These are phyloP conservation scores for Callyntrura guangdongensis DNA, from an alignment of 2,888 invertebrate species.

Conservation along the genomic window DNA sequence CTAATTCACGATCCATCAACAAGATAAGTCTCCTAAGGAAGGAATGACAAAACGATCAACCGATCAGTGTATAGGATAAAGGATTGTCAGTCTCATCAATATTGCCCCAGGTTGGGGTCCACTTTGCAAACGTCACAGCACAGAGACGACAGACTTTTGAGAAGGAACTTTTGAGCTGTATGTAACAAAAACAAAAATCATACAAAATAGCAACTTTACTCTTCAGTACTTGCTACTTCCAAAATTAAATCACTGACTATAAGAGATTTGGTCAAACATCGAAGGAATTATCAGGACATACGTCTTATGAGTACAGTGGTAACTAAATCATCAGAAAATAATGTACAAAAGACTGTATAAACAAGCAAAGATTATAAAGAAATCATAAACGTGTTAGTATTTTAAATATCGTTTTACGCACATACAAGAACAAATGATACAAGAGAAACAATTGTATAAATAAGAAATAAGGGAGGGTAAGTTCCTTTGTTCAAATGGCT, in stretches of 20 bases:
- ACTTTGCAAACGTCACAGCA: slow-evolving; percentile 73
- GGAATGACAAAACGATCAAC: slow-evolving; percentile 66
- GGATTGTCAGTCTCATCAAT: slow-evolving; percentile 74
- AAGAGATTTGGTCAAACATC: background rate
- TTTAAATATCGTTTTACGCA: slow-evolving; percentile 32
- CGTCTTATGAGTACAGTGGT: background rate
- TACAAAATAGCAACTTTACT: slow-evolving; percentile 53
- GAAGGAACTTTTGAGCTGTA: slow-evolving; percentile 76
- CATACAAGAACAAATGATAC: background rate
- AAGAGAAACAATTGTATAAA: background rate
- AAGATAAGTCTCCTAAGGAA: slow-evolving; percentile 64
- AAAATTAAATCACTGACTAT: background rate
- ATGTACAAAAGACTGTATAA: background rate
- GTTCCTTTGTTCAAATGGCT: slow-evolving; percentile 57
- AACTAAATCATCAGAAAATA: background rate
- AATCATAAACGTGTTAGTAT: slow-evolving; percentile 41
- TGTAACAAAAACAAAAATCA: slow-evolving; percentile 57
- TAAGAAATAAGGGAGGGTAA: slow-evolving; percentile 39
- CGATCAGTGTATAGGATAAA: slow-evolving; percentile 58
- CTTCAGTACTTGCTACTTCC: slow-evolving; percentile 18
- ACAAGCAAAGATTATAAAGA: no score
- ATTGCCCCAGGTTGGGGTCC: slow-evolving; percentile 64
- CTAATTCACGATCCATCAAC: slow-evolving; percentile 68
- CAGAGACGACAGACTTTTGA: slow-evolving; percentile 78
- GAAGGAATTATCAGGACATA: background rate